A percentile compares a stretch with the other conserved stretches of the same genome.
Conservation (phyloP, 2,888 invertebrate genomes). For the Horisme vitalbata region DNA sequence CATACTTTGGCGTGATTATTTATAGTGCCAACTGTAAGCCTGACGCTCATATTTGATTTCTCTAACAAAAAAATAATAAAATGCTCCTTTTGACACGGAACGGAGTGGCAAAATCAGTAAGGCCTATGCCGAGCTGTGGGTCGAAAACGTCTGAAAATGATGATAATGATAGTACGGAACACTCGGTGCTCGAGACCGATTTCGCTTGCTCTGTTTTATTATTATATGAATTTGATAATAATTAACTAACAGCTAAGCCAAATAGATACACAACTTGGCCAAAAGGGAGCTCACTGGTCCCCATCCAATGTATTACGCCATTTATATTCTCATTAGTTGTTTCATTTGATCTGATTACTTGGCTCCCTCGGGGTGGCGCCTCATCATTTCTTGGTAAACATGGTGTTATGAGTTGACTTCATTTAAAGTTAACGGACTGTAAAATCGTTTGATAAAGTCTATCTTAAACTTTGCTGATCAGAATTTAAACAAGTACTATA, state of each 20-base stretch:
- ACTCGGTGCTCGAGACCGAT: neutral
- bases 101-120: too few species aligned
- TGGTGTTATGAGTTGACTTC: constrained; percentile 49
- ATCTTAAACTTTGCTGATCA: constrained; percentile 4
- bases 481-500: neutral
- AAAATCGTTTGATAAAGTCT: constrained; percentile 43
- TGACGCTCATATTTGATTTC: too few species aligned
- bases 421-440: constrained; percentile 57
- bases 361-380: constrained; percentile 62
- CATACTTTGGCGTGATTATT: too few species aligned
- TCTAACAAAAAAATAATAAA: too few species aligned
- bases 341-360: constrained; percentile 74
- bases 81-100: too few species aligned
- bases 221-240: constrained; percentile 26
- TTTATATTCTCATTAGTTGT: constrained; percentile 78
- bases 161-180: too few species aligned
- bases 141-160: too few species aligned
- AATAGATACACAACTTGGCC: constrained; percentile 25
- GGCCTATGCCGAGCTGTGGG: too few species aligned
- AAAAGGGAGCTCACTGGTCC: constrained; percentile 55
- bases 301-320: constrained; percentile 75
- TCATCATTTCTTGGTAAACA: constrained; percentile 67
- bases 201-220: neutral
- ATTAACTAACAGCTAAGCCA: constrained; percentile 35
- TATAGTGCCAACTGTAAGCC: too few species aligned